phyloP scores from a whole-genome alignment of 2,888 invertebrate genomes.

The Gisinianus flammeolus region DNA sequence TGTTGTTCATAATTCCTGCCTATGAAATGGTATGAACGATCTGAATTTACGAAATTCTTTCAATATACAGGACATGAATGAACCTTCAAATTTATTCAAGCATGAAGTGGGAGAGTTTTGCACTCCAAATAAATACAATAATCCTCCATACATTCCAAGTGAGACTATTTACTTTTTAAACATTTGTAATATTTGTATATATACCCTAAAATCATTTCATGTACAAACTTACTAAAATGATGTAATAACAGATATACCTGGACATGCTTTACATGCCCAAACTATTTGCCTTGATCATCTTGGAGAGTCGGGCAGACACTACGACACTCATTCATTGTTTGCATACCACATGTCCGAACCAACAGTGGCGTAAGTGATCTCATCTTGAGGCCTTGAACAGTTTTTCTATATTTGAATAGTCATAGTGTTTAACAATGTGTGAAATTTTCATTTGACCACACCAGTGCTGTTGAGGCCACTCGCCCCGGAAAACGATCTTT shows the following conservation, averaged over 20 bases:
- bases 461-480: slow-evolving; percentile 45
- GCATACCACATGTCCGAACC: slow-evolving; percentile 63
- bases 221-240: too few species aligned
- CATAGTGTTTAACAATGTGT: too few species aligned
- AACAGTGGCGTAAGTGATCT: slow-evolving; percentile 40
- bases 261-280: slow-evolving; percentile 73
- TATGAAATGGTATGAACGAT: too few species aligned
- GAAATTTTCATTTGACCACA: too few species aligned
- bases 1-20: too few species aligned
- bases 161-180: slow-evolving; percentile 61
- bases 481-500: slow-evolving; percentile 53
- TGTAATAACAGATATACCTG: too few species aligned
- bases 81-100: slow-evolving; percentile 79
- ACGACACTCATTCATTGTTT: slow-evolving; percentile 78
- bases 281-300: slow-evolving; percentile 47
- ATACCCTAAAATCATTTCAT: too few species aligned
- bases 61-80: slow-evolving; percentile 78
- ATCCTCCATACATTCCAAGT: slow-evolving; percentile 73
- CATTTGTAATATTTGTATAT: too few species aligned
- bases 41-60: neutral
- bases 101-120: slow-evolving; percentile 68
- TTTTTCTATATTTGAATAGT: too few species aligned
- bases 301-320: slow-evolving; percentile 70
- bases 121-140: slow-evolving; percentile 67
- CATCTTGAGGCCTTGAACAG: neutral